Evolutionary conservation across 2,888 invertebrate species (phyloP), one percentile per base, ranked within the genome.

Genomic region (Brachyptera risi): DNA sequence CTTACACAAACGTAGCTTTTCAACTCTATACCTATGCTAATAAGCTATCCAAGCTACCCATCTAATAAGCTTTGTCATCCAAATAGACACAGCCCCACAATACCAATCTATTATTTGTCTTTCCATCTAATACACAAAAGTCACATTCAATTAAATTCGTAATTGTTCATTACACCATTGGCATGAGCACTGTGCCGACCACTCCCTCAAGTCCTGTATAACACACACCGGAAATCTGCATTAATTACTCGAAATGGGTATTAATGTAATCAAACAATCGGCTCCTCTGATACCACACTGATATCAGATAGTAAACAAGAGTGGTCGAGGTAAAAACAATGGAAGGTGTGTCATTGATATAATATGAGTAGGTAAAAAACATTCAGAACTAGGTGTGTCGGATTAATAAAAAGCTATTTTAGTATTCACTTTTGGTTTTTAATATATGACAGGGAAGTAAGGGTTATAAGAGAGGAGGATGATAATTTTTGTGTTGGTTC

Each of bases 171-270:
- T 44, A 44, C 44, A 44, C 21, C 44, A 19, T 21, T 21, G 2
- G 19, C n/a, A n/a, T n/a, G n/a, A n/a, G n/a, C n/a, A n/a, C n/a
- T n/a, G n/a, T n/a, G n/a, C 15, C 40, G 40, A 44, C 44, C 44
- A 44, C 44, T 44, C 44, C 44, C 44, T 44, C 15, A 38, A 38
- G 15, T n/a, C n/a, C n/a, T 38, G 17, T 5, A 35, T 19, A 17
- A 11, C 44, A 21, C 21, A n/a, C 27, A 58, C 61, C 57, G 61
- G 61, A 58, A 61, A 61, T 61, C 58, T 38, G 61, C 51, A 40
- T 58, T 61, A 58, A 58, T 58, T 61, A 61, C 47, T 51, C 50
- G n/a, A n/a, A n/a, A n/a, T n/a, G n/a, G n/a, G n/a, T n/a, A n/a
- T 24, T 42, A 58, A 56, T 11, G 19, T 44, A 44, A 44, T 44